Conservation (phyloP, 2,888 invertebrate genomes). For the Drosophila niveifrons region DNA sequence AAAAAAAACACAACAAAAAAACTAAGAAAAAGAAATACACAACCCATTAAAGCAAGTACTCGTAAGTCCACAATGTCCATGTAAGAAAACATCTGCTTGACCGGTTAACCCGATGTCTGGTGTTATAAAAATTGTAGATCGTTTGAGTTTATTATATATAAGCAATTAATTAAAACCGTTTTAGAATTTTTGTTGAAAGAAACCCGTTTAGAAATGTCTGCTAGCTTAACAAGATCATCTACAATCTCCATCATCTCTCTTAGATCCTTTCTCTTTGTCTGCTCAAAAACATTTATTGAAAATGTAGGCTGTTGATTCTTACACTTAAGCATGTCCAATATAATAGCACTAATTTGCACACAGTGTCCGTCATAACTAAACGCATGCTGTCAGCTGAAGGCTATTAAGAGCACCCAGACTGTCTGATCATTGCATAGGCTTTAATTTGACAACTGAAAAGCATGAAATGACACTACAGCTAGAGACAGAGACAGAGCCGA, state of each 20-base stretch:
- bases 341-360: constrained; percentile 52
- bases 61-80: constrained; percentile 30
- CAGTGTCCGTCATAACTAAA: constrained; percentile 52
- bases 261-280: not conserved
- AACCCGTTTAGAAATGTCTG: not conserved
- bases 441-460: constrained; percentile 79
- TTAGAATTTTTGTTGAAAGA: not conserved
- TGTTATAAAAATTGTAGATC: constrained; percentile 22
- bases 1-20: constrained; percentile 11
- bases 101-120: constrained; percentile 36
- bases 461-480: constrained; percentile 70
- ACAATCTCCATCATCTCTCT: not conserved
- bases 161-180: not conserved
- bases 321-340: constrained; percentile 26
- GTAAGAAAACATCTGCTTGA: constrained; percentile 33
- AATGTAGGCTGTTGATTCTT: constrained; percentile 25
- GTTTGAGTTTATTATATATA: not conserved
- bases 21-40: constrained; percentile 15
- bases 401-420: constrained; percentile 57
- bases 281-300: not conserved
- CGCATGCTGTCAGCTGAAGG: constrained; percentile 25
- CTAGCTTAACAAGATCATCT: not conserved
- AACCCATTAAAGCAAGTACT: constrained; percentile 16
- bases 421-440: constrained; percentile 46
- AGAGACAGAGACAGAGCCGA: constrained; percentile 28